A percentile compares a stretch with the other conserved stretches of the same genome.
Evolutionary conservation across 2,113 vertebrate species (phyloP).

Genomic region (Pardalotus punctatus): DNA sequence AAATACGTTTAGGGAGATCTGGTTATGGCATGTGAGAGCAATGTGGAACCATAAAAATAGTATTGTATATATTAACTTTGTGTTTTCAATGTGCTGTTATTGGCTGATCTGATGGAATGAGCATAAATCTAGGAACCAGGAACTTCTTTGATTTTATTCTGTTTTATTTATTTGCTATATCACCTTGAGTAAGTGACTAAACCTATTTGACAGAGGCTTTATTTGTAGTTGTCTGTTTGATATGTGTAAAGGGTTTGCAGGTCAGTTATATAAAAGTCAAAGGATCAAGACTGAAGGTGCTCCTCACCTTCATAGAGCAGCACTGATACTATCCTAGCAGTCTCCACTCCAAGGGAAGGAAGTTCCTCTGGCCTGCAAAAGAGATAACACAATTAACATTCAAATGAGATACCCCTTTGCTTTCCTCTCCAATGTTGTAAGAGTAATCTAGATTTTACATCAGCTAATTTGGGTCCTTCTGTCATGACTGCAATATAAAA

Average conservation of each 20-base stretch:
- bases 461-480: neutral
- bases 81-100: slow-evolving; percentile 36
- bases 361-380: neutral
- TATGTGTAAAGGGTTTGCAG: neutral
- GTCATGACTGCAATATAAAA: neutral
- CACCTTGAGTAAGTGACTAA: neutral
- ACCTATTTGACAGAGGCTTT: neutral
- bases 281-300: neutral
- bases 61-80: slow-evolving; percentile 26
- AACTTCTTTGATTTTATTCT: neutral
- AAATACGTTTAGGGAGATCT: neutral
- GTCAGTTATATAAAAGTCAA: neutral
- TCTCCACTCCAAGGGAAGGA: neutral
- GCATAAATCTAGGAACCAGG: neutral
- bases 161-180: neutral
- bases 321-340: neutral
- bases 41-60: neutral
- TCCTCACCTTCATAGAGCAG: neutral
- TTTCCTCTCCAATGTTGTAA: neutral
- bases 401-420: neutral
- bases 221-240: neutral
- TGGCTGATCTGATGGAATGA: neutral
- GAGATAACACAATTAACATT: neutral
- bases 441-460: neutral
- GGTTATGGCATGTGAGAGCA: slow-evolving; percentile 29